Base-by-base conservation (phyloP, 2,888 invertebrate genomes). In the Ichneumoninae sp. region DNA sequence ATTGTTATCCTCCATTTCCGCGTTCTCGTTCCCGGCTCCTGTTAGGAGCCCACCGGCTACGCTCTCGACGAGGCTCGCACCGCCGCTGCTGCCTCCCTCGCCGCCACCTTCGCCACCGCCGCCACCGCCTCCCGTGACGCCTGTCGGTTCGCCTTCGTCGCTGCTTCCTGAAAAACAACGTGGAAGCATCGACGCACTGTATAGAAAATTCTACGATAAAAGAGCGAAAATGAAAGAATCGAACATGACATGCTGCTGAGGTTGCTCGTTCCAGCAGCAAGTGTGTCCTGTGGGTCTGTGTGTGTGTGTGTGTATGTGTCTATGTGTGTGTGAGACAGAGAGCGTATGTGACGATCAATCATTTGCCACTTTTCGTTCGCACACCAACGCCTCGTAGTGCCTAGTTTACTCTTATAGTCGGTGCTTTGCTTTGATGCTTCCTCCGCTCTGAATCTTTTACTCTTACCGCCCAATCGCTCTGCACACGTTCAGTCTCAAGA, bases 1-100 rank as follows among this genome's bases (percentile, higher is more conserved):
- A 81, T 87, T 83, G 83, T 81, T 87, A 30, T 88, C 88, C 68
- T 89, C 87, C 85, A 87, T 88, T 83, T 88, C 88, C 68, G 88
- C 84, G 69, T 95, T 95, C 94, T 95, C 95, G 92, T 95, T 95
- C 91, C 95, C 95, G 89, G 95, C 95, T 94, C 95, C 95, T 95
- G 94, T n/a, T 94, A 94, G 82, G 75, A 86, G 88, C 87, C 81
- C 60, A 66, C 70, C 76, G 78, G 75, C 79, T 73, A 95, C 94
- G 94, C 94, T 94, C 94, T 95, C 93, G 92, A 54, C 19, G 52
- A n/a, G n/a, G 52, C 19, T 54, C 52, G n/a, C 52, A 54, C 94
- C 94, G 94, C 94, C 94, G 93, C 94, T 94, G 93, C 94, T 94
- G 93, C 94, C 94, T 92, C 93, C 92, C 3, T 94, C 94, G 94